These are phyloP conservation scores for Octodonta nipae DNA, from an alignment of 2,888 invertebrate species.

Conservation along the genomic window DNA sequence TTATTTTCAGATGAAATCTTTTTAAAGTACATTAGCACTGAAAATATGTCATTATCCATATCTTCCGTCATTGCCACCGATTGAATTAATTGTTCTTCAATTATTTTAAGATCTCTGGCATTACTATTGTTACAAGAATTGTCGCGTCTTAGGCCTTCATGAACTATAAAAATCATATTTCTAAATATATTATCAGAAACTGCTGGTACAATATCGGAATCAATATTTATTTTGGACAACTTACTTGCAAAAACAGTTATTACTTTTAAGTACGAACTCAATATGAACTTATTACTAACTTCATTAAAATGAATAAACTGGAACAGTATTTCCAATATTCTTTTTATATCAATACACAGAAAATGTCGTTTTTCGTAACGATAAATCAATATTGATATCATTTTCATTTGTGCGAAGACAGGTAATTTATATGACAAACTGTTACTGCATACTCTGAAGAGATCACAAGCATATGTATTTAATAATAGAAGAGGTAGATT, in stretches of 20 bases:
- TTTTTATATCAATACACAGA: not conserved
- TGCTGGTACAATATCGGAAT: not conserved
- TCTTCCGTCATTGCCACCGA: conserved; percentile 2
- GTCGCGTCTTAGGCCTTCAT: too few species aligned
- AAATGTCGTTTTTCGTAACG: conserved; percentile 1
- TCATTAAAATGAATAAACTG: not conserved
- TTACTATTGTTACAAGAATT: too few species aligned
- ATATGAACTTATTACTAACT: not conserved
- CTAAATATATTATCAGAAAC: not conserved
- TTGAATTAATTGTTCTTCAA: not conserved
- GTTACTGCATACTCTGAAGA: not conserved
- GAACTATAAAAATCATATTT: conserved; percentile 1
- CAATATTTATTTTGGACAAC: not conserved
- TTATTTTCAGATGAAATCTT: not conserved
- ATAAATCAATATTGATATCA: conserved; percentile 1
- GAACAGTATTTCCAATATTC: not conserved
- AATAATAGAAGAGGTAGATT: conserved; percentile 1
- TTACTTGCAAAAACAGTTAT: not conserved
- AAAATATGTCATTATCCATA: conserved; percentile 1
- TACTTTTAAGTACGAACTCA: conserved; percentile 2
- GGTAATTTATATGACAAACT: not conserved
- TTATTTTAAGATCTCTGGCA: too few species aligned
- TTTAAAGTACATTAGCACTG: not conserved
- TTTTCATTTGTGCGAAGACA: not conserved
- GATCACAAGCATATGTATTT: not conserved